Percentiles rank a stretch among this genome's conserved stretches.
These are phyloP conservation scores for Ormyrus thymus DNA, from an alignment of 2,888 invertebrate genomes.

Conservation along the genomic window DNA sequence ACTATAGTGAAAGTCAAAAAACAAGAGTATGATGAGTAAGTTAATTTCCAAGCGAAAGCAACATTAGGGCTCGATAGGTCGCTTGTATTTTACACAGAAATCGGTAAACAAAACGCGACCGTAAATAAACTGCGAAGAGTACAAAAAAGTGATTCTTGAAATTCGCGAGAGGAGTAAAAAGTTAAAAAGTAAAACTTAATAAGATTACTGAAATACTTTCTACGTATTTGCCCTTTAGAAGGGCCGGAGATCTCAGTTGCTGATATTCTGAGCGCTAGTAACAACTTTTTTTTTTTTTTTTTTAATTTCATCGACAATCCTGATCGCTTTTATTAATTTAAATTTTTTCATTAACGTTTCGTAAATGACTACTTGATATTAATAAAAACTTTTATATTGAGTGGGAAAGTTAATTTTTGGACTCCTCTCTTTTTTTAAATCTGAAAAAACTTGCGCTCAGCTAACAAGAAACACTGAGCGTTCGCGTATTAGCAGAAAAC, in stretches of 20 bases:
- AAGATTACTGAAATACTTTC: constrained; percentile 48
- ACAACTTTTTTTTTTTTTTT: constrained; percentile 32
- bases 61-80: constrained; percentile 43
- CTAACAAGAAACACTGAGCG: constrained; percentile 42
- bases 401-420: constrained; percentile 24
- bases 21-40: constrained; percentile 43
- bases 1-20: constrained; percentile 48
- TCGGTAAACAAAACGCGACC: constrained; percentile 36
- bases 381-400: constrained; percentile 13
- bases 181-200: constrained; percentile 31
- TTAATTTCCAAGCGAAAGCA: constrained; percentile 50
- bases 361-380: neutral
- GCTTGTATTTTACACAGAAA: constrained; percentile 40
- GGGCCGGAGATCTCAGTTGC: constrained; percentile 52
- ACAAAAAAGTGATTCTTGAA: constrained; percentile 53
- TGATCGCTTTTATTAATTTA: constrained; percentile 13
- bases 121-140: constrained; percentile 54
- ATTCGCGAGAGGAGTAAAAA: constrained; percentile 49
- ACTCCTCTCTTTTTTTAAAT: constrained; percentile 28
- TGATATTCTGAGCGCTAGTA: constrained; percentile 52
- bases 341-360: constrained; percentile 14
- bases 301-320: constrained; percentile 17
- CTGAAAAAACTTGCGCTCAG: constrained; percentile 46
- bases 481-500: constrained; percentile 51
- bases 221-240: constrained; percentile 51